These are phyloP conservation scores for Acrossocheilus fasciatus DNA, from an alignment of 2,797 vertebrate genomes.

Conservation along the genomic window DNA sequence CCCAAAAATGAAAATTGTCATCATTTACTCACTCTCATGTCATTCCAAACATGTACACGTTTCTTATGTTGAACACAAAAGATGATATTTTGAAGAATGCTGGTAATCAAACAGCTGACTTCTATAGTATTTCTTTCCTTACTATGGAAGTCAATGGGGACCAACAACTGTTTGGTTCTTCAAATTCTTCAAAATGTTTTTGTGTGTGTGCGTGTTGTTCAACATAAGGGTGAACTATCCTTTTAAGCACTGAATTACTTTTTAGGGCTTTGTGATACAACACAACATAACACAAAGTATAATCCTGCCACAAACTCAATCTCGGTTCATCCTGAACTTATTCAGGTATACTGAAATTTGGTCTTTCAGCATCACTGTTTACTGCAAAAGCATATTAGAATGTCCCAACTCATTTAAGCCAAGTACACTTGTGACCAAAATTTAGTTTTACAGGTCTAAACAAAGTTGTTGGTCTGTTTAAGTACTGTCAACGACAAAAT, in stretches of 20 bases:
- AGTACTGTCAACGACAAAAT: neutral
- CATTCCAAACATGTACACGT: neutral
- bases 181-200: no score
- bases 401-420: neutral
- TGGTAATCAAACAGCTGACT: neutral
- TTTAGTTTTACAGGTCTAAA: neutral
- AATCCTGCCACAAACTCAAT: neutral
- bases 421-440: neutral
- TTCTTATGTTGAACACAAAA: neutral
- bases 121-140: neutral
- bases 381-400: neutral
- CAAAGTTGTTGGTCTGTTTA: neutral
- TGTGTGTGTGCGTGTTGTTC: neutral
- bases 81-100: neutral
- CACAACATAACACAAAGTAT: neutral
- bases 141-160: neutral
- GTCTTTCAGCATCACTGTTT: neutral
- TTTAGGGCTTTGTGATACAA: neutral
- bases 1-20: neutral
- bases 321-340: neutral
- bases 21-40: neutral
- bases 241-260: neutral
- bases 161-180: neutral
- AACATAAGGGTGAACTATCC: neutral
- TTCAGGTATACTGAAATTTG: neutral